Evolutionary conservation across 2,888 invertebrate genomes (phyloP).

Genomic region (Euphydryas editha): DNA sequence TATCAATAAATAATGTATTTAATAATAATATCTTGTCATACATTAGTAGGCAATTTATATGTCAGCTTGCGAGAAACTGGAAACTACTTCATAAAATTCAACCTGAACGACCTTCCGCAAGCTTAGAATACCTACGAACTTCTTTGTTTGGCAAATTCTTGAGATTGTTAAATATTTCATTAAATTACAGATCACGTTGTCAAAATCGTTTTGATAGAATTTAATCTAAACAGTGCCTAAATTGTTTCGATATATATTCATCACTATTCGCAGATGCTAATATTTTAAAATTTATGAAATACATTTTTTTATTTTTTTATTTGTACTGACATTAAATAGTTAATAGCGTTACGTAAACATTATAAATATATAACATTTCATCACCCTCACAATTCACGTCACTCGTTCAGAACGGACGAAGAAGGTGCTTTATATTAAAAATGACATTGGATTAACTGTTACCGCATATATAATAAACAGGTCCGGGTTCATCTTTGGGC

Average conservation of each 20-base stretch:
- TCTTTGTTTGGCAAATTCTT: slow-evolving; percentile 54
- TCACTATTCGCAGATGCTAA: background rate
- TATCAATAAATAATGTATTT: slow-evolving; percentile 42
- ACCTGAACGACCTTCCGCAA: slow-evolving; percentile 42
- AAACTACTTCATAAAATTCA: slow-evolving; percentile 33
- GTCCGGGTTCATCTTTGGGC: slow-evolving; percentile 54
- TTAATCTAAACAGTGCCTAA: background rate
- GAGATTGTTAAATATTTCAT: slow-evolving; percentile 56
- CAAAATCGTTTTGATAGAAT: slow-evolving; percentile 13
- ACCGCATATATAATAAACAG: slow-evolving; percentile 56
- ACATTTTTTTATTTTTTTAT: background rate
- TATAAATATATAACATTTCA: slow-evolving; percentile 56
- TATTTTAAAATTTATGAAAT: background rate
- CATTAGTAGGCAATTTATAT: slow-evolving; percentile 44
- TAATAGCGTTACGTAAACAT: slow-evolving; percentile 56
- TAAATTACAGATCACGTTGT: slow-evolving; percentile 46
- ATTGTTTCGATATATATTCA: slow-evolving; percentile 16
- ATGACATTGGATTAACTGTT: slow-evolving; percentile 67
- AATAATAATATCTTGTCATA: slow-evolving; percentile 43
- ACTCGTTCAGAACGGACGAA: slow-evolving; percentile 40
- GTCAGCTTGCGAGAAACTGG: slow-evolving; percentile 30
- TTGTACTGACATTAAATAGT: background rate
- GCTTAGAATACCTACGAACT: slow-evolving; percentile 42
- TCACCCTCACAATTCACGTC: slow-evolving; percentile 47
- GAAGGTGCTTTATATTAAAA: slow-evolving; percentile 39